Evolutionary conservation across 1,140 invertebrate species (phyloP), one percentile per base, ranked within the genome.

Genomic region (Bombus cullumanus): DNA sequence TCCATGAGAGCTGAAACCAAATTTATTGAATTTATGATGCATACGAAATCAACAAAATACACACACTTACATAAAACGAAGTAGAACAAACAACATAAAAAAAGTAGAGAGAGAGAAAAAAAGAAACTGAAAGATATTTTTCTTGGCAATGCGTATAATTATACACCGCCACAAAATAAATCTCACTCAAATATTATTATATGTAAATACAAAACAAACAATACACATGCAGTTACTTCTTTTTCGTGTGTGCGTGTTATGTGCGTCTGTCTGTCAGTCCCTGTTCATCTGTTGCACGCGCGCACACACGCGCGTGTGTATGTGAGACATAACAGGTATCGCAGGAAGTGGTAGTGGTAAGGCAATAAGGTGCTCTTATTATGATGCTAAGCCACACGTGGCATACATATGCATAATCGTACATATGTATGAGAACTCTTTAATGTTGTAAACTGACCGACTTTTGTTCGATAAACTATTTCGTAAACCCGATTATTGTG

Each of bases 1-100:
- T 95, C 95, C 94, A 95, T 93, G 94, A 94, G 92, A 92, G 94
- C 94, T 95, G 94, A 93, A 95, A 95, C 93, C 90, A 95, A 92
- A 95, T 92, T 89, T 91, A 82, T 93, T 91, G 86, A 89, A 90
- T 92, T 91, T 92, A 80, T 92, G 92, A 91, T 92, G 88, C 91
- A 90, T 90, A 89, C 90, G 89, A 82, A 90, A 82, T 86, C 57
- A 84, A 90, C 64, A 47, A 86, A 81, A 47, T 91, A 88, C 85
- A 92, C 89, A 92, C 91, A 86, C 85, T 92, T 89, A 88, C 68
- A 83, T 86, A 86, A 86, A 91, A 87, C 64, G 86, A 83, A 89
- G 82, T 69, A 86, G 57, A 88, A 91, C 68, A 86, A 87, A 88
- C 88, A 89, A 28, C 47, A 28, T 85, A 86, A 86, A 87, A 64